Conservation (phyloP, 2,888 invertebrate genomes). For the Sarcophaga subvicina region DNA sequence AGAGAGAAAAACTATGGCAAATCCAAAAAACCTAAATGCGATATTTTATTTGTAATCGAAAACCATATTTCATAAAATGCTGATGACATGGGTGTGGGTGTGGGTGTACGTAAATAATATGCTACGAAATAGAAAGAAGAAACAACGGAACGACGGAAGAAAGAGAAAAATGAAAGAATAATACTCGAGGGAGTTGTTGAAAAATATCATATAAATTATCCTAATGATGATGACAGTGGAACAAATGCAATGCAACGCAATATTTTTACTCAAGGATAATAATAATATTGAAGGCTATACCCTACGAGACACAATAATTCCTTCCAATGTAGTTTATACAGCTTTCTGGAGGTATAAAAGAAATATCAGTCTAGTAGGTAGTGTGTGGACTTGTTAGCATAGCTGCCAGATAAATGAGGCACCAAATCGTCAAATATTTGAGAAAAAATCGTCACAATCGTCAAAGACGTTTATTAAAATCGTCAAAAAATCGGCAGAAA, state of each 20-base stretch:
- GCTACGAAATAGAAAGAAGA: not conserved
- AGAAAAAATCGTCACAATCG: too few relatives aligned
- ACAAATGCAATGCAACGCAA: too few relatives aligned
- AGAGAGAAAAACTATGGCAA: not conserved
- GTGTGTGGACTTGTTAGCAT: too few relatives aligned
- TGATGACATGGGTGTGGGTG: not conserved
- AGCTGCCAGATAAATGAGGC: too few relatives aligned
- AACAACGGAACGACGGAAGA: not conserved
- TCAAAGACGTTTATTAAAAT: too few relatives aligned
- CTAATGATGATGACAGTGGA: slow-evolving; percentile 26
- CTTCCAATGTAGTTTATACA: too few relatives aligned
- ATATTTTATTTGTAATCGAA: slow-evolving; percentile 10
- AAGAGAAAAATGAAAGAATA: not conserved
- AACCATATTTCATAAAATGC: slow-evolving; percentile 45
- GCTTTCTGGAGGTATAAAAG: not conserved
- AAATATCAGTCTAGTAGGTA: too few relatives aligned
- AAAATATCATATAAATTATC: slow-evolving; percentile 31
- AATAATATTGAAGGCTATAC: too few relatives aligned
- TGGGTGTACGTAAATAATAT: slow-evolving; percentile 13
- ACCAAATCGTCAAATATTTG: too few relatives aligned
- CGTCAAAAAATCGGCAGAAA: too few relatives aligned
- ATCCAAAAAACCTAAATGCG: not conserved
- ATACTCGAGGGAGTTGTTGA: slow-evolving; percentile 26
- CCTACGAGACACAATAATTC: too few relatives aligned
- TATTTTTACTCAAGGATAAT: too few relatives aligned